Evolutionary conservation across 1,140 invertebrate genomes (phyloP).

Genomic region (Drosophila punjabiensis): DNA sequence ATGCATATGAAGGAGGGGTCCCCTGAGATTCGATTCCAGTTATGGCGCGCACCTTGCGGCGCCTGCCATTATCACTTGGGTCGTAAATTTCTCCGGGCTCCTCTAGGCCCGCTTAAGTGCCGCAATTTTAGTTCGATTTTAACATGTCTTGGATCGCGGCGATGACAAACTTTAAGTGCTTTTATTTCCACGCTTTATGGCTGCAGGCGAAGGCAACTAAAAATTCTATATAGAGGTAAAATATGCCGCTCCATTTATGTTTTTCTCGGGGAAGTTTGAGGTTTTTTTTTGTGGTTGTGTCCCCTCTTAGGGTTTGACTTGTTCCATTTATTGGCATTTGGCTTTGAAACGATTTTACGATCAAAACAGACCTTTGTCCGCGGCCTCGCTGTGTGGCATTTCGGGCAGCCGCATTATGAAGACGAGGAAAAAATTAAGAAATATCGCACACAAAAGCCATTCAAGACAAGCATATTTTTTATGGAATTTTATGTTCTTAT

Average conservation of each 20-base stretch:
- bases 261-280: slow-evolving; percentile 11
- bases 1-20: slow-evolving; percentile 63
- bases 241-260: slow-evolving; percentile 76
- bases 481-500: slow-evolving; percentile 41
- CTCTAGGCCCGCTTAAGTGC: slow-evolving; percentile 60
- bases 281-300: slow-evolving; percentile 7
- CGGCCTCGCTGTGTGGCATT: slow-evolving; percentile 46
- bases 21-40: slow-evolving; percentile 17
- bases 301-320: slow-evolving; percentile 17
- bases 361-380: slow-evolving; percentile 42
- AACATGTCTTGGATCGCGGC: slow-evolving; percentile 67
- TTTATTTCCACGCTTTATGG: slow-evolving; percentile 79
- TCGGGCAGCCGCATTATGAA: slow-evolving; percentile 23
- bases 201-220: slow-evolving; percentile 35
- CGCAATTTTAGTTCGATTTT: slow-evolving; percentile 78
- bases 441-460: slow-evolving; percentile 37
- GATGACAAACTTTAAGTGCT: slow-evolving; percentile 82
- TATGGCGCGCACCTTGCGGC: slow-evolving; percentile 80
- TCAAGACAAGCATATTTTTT: slow-evolving; percentile 38
- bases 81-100: slow-evolving; percentile 74
- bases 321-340: slow-evolving; percentile 68
- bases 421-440: slow-evolving; percentile 31
- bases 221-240: slow-evolving; percentile 65
- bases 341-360: slow-evolving; percentile 57
- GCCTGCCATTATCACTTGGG: slow-evolving; percentile 79